Percentiles rank a stretch among this genome's conserved stretches.
phyloP scores from a whole-genome alignment of 2,113 vertebrate genomes.

The Setophaga kirtlandii region DNA sequence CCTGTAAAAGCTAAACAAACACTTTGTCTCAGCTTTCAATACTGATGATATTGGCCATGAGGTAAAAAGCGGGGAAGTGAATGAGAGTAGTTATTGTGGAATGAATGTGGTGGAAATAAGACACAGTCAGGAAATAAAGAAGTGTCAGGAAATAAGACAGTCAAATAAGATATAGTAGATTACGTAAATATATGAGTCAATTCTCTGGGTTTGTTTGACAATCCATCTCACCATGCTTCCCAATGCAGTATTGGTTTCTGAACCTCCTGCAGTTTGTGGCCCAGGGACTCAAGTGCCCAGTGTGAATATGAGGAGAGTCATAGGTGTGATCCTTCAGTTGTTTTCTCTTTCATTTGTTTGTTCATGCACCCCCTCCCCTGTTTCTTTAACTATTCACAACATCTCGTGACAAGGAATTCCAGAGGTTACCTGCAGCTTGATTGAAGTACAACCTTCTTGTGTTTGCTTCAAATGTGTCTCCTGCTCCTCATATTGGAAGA shows the following conservation, averaged over 20 bases:
- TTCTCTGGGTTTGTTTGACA: background rate
- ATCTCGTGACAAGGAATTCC: background rate
- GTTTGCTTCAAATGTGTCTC: background rate
- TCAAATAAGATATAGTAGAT: background rate
- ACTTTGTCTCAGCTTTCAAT: background rate
- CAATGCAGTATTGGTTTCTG: accelerated
- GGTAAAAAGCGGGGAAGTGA: background rate
- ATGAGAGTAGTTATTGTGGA: background rate
- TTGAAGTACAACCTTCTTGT: background rate
- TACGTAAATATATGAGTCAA: background rate
- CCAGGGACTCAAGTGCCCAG: accelerated
- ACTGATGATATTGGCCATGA: background rate
- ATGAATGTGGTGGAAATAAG: background rate
- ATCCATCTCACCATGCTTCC: background rate
- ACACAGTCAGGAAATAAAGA: background rate
- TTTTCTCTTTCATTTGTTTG: background rate
- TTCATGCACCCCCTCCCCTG: background rate
- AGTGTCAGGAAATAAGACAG: background rate
- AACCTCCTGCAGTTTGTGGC: background rate
- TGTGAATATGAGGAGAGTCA: accelerated
- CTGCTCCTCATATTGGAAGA: background rate
- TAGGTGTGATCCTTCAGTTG: background rate
- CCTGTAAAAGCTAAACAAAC: background rate
- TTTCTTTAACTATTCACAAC: background rate
- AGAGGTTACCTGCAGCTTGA: background rate